Percentiles rank a stretch among this genome's conserved stretches.
These are phyloP conservation scores for Nipponacmea schrenckii DNA, from an alignment of 2,888 invertebrate genomes.

Conservation along the genomic window DNA sequence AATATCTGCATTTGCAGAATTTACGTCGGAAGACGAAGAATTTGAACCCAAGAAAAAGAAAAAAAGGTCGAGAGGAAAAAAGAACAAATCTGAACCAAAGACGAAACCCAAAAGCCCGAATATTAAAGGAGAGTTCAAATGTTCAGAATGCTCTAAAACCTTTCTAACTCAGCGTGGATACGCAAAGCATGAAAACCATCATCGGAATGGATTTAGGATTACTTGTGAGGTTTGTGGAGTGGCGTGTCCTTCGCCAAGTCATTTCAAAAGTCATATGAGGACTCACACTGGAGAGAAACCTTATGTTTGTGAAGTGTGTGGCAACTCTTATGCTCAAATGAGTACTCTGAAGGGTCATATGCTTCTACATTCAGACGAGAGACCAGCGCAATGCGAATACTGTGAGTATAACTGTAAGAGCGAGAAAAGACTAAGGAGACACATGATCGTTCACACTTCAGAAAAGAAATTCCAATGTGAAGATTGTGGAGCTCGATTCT, in stretches of 20 bases:
- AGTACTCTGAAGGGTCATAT: neutral
- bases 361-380: neutral
- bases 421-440: neutral
- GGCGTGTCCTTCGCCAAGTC: neutral
- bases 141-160: neutral
- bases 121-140: neutral
- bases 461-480: conserved; percentile 4
- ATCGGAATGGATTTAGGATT: neutral
- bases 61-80: neutral
- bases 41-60: neutral
- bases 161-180: no score
- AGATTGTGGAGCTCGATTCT: neutral
- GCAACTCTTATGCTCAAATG: neutral
- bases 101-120: neutral
- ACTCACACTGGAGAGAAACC: neutral
- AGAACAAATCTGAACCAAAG: neutral
- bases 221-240: conserved; percentile 9
- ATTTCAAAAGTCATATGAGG: neutral
- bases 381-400: neutral
- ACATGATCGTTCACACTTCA: neutral
- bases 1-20: neutral
- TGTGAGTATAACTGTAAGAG: neutral
- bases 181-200: no score
- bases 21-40: neutral
- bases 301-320: conserved; percentile 12